A percentile compares a stretch with the other conserved stretches of the same genome.
These are phyloP conservation scores for Ormyrus rosae DNA, from an alignment of 2,888 invertebrate genomes.

Conservation along the genomic window DNA sequence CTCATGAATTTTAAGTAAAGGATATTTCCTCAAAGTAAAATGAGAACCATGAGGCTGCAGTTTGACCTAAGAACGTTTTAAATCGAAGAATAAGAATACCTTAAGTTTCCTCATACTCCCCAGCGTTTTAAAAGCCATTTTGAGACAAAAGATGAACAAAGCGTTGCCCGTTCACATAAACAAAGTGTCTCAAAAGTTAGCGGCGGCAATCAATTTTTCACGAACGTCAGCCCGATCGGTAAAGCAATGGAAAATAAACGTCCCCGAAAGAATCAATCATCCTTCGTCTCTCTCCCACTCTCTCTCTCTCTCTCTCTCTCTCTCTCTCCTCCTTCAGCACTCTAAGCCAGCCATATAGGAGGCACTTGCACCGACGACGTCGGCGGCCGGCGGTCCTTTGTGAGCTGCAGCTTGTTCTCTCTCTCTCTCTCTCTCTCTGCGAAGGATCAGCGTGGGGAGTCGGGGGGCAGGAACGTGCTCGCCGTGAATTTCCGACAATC, in stretches of 20 bases:
- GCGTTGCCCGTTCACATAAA: too few species aligned
- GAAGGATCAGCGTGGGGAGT: slow-evolving; percentile 44
- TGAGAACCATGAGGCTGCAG: too few species aligned
- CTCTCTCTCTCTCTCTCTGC: slow-evolving; percentile 24
- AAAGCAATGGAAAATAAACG: slow-evolving; percentile 35
- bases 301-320: slow-evolving; percentile 2
- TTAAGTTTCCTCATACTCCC: too few species aligned
- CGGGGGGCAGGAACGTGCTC: slow-evolving; percentile 1
- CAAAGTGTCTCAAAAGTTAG: background rate
- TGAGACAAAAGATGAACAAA: too few species aligned
- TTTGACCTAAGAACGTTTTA: too few species aligned
- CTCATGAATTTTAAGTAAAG: too few species aligned
- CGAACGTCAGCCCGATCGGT: slow-evolving; percentile 34
- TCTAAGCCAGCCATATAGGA: slow-evolving; percentile 1
- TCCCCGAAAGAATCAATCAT: slow-evolving; percentile 39
- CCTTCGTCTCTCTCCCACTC: slow-evolving; percentile 5
- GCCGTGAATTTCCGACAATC: slow-evolving; percentile 69
- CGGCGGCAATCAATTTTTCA: slow-evolving; percentile 28
- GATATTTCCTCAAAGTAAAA: too few species aligned
- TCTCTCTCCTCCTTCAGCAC: background rate
- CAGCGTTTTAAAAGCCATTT: too few species aligned
- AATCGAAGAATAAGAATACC: too few species aligned
- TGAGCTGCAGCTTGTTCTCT: slow-evolving; percentile 23
- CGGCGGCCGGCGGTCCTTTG: slow-evolving; percentile 9
- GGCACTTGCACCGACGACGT: background rate